Base-by-base conservation (phyloP, 2,797 vertebrate genomes). In the Hyperoplus immaculatus region DNA sequence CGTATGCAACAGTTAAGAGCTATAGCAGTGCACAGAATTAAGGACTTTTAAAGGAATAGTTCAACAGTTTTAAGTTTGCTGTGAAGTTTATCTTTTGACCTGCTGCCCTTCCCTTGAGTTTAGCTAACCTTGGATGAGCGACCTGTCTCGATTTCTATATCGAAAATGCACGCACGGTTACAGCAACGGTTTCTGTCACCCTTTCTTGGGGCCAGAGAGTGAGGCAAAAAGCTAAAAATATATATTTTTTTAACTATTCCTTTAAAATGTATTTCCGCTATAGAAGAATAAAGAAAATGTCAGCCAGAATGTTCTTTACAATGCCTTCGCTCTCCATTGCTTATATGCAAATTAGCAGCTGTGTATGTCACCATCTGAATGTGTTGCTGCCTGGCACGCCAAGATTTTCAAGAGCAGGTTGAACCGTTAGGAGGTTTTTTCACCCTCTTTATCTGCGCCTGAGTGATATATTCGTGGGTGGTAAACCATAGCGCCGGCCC, bases 401-500 rank as follows among this genome's bases (percentile, higher is more conserved):
- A 51, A 59, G 60, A 43, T 12, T 55, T 43, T 59, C 54, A 36
- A 53, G 53, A 49, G 67, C 50, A 61, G 36, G 76, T 59, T 56
- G 42, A 75, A 78, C 61, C 41, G 58, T 80, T 78, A 50, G 50
- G 50, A 64, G 77, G 65, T 50, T 85, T 73, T 78, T 78, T 73
- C 58, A 47, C 43, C 56, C 66, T 81, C 60, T 78, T 77, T 67
- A 81, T 86, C 21, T 57, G 65, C 69, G 36, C 66, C 69, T 71
- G 69, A 69, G 56, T 64, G 84, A 76, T 78, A 76, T 78, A 68
- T 76, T 81, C 10, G 61, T 15, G 55, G 82, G 81, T 78, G 75
- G 79, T 86, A 86, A 86, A 79, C 60, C 51, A 9, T 36, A 50
- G 49, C 58, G 66, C 79, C 53, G 83, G 83, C 73, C 38, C 18